A percentile compares a stretch with the other conserved stretches of the same genome.
These are phyloP conservation scores for Apotomis betuletana DNA, from an alignment of 2,888 invertebrate species.

Conservation along the genomic window DNA sequence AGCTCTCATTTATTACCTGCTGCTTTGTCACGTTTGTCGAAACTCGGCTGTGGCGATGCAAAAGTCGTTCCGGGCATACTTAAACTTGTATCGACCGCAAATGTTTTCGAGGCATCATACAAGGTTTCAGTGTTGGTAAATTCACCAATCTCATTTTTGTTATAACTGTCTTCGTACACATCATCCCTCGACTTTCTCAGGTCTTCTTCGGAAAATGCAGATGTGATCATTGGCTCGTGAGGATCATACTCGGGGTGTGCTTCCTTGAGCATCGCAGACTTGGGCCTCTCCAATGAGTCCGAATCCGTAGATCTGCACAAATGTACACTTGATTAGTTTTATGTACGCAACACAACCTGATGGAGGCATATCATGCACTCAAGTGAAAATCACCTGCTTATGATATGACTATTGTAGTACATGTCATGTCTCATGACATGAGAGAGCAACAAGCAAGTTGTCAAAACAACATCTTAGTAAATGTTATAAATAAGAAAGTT, in stretches of 20 bases:
- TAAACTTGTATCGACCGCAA: slow-evolving; percentile 61
- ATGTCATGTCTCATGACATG: too few relatives aligned
- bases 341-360: not conserved
- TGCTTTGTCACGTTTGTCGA: slow-evolving; percentile 62
- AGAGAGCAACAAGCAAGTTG: too few relatives aligned
- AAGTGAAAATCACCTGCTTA: not conserved
- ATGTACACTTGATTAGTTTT: not conserved
- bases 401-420: not conserved
- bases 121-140: slow-evolving; percentile 54
- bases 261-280: slow-evolving; percentile 77
- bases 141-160: slow-evolving; percentile 61
- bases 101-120: slow-evolving; percentile 66
- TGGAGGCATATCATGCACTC: not conserved
- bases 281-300: slow-evolving; percentile 76
- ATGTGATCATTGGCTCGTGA: slow-evolving; percentile 80
- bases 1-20: slow-evolving; percentile 55
- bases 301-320: slow-evolving; percentile 73
- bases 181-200: slow-evolving; percentile 74
- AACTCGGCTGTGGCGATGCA: slow-evolving; percentile 50
- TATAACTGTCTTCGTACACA: slow-evolving; percentile 69
- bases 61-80: slow-evolving; percentile 50
- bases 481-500: too few relatives aligned
- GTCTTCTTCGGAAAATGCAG: slow-evolving; percentile 78
- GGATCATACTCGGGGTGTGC: slow-evolving; percentile 78
- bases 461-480: too few relatives aligned